Conservation (phyloP, 2,888 invertebrate genomes). For the Lordiphosa fenestrarum region DNA sequence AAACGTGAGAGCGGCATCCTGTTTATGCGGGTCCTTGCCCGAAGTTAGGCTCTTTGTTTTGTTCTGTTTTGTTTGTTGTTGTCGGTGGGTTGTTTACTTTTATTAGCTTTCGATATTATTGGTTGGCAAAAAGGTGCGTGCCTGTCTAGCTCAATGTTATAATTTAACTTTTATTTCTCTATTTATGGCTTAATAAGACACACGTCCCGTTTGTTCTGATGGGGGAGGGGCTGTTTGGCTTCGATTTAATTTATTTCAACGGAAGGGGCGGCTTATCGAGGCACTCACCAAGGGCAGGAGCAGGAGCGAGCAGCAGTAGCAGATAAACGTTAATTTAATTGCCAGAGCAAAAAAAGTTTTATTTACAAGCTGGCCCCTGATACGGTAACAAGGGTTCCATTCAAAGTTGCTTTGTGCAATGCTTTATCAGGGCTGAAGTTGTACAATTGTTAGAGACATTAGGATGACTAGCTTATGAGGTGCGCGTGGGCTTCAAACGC, state of each 20-base stretch:
- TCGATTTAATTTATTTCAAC: slow-evolving; percentile 38
- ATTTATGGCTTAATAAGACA: slow-evolving; percentile 69
- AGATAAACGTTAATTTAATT: slow-evolving; percentile 58
- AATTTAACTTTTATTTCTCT: slow-evolving; percentile 69
- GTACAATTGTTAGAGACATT: no score
- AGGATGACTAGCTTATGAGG: no score
- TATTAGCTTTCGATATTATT: slow-evolving; percentile 68
- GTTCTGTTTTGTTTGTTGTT: slow-evolving; percentile 40
- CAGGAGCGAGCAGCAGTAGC: neutral
- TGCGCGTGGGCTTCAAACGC: no score
- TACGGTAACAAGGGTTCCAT: no score
- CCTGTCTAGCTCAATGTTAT: slow-evolving; percentile 44
- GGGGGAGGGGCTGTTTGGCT: slow-evolving; percentile 30
- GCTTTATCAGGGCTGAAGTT: no score
- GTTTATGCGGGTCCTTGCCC: slow-evolving; percentile 45
- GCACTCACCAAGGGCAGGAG: slow-evolving; percentile 13
- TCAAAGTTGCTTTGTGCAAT: no score
- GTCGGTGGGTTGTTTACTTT: slow-evolving; percentile 62
- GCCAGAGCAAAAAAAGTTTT: slow-evolving; percentile 3
- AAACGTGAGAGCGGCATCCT: slow-evolving; percentile 27
- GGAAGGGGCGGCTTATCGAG: slow-evolving; percentile 5
- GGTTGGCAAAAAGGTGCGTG: slow-evolving; percentile 53
- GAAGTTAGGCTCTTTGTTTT: no score
- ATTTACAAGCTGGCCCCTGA: no score
- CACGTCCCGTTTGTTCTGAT: slow-evolving; percentile 20